A percentile compares a stretch with the other conserved stretches of the same genome.
These are phyloP conservation scores for Ibycter americanus DNA, from an alignment of 2,797 vertebrate species.

Conservation along the genomic window DNA sequence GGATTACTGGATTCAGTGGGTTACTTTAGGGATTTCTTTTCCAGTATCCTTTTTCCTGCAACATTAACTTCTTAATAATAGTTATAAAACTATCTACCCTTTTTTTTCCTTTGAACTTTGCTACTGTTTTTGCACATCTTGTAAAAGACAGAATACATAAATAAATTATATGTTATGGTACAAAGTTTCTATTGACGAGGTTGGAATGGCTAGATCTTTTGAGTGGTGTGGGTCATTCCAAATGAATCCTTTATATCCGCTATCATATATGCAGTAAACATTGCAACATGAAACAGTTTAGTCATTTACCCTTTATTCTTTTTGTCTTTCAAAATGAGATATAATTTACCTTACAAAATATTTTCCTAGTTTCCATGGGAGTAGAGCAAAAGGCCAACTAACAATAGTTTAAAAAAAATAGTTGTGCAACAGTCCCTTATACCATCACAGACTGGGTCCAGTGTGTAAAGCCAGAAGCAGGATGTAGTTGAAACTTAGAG, in stretches of 20 bases:
- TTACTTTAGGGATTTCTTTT: not conserved
- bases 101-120: not conserved
- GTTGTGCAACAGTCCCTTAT: not conserved
- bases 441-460: not conserved
- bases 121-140: not conserved
- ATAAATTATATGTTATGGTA: rapidly evolving
- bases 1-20: not conserved
- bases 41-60: not conserved
- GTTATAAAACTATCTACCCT: not conserved
- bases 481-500: not conserved
- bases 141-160: not conserved
- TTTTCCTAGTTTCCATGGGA: not conserved
- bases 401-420: not conserved
- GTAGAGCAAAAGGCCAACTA: not conserved
- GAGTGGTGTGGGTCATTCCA: not conserved
- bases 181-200: not conserved
- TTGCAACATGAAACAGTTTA: not conserved
- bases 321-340: not conserved
- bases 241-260: not conserved
- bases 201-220: not conserved
- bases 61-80: not conserved
- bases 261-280: not conserved
- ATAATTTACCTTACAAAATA: not conserved
- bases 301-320: not conserved
- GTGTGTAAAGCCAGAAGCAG: not conserved